Base-by-base conservation (phyloP, 2,888 invertebrate species). In the Leptinotarsa rubiginosa region DNA sequence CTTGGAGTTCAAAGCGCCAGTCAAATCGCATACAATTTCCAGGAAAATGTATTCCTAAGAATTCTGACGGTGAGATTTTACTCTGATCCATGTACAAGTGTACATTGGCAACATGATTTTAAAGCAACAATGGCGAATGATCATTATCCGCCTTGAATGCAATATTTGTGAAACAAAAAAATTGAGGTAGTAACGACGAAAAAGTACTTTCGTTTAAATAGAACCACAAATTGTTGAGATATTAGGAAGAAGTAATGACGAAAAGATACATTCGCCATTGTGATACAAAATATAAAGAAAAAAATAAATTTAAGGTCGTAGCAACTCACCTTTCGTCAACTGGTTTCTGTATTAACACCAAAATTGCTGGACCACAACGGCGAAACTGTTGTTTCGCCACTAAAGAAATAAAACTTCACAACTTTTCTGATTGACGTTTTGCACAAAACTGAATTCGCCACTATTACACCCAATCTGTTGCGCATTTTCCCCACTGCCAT, bases 331-430 rank as follows among this genome's bases (percentile, higher is more conserved):
- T 54, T 54, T 54, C 20, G 54, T 54, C 54, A 20, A 54, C 54
- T 2, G 20, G 54, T 54, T 54, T 20, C 54, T 54, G 54, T 54
- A 54, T 20, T 54, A 54, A 12, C 10, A 54, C 54, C 54, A 54
- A 20, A 12, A 54, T 54, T 54, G 54, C 18, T 54, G 54, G 54
- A 54, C 54, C 54, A 54, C 54, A 54, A 54, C 54, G 54, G 54
- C 54, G 54, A 54, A 54, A 18, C 54, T 4, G 54, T 10, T 7
- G 54, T 54, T 54, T 54, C 18, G 18, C 20, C 54, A 54, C 54
- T 54, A 10, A 54, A 54, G 20, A 20, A 54, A 5, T 18, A 54
- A 54, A 54, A 10, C n/a, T 54, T n/a, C 18, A 20, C 54, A 54
- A n/a, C 5, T 20, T 54, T 5, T 54, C 54, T 54, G 54, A 18